phyloP scores from a whole-genome alignment of 1,140 invertebrate species.

The Hylaeus volcanicus region DNA sequence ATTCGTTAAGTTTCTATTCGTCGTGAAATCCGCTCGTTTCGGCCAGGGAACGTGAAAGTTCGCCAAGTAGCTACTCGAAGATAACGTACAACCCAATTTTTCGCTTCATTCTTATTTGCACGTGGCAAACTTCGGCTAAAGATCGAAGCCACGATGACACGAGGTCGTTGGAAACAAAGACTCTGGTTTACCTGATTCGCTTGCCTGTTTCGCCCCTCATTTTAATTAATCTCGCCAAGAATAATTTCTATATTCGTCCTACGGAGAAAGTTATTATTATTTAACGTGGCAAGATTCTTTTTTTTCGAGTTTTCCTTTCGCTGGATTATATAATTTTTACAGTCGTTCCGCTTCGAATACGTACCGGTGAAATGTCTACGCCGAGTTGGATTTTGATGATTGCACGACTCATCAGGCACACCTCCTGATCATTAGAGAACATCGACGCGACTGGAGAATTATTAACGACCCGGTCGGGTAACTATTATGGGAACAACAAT shows the following conservation, averaged over 20 bases:
- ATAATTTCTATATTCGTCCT: no score
- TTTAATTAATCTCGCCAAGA: not conserved
- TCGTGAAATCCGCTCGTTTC: not conserved
- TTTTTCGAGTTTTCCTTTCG: constrained; percentile 19
- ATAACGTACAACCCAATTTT: constrained; percentile 3
- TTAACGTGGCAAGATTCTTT: not conserved
- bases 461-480: not conserved
- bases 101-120: not conserved
- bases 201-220: not conserved
- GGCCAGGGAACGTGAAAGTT: constrained; percentile 1
- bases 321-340: constrained; percentile 24
- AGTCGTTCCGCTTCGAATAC: constrained; percentile 14
- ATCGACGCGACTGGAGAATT: not conserved
- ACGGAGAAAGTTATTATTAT: constrained; percentile 29
- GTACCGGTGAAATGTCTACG: not conserved
- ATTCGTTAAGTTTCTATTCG: not conserved
- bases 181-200: no score
- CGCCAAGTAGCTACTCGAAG: not conserved
- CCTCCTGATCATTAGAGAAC: not conserved
- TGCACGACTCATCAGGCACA: no score
- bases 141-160: not conserved
- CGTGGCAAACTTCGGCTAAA: not conserved
- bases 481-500: constrained; percentile 4
- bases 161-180: not conserved
- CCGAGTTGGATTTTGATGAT: not conserved